Percentiles rank a stretch among this genome's conserved stretches.
These are phyloP conservation scores for Brenthis daphne DNA, from an alignment of 2,888 invertebrate species.

Conservation along the genomic window DNA sequence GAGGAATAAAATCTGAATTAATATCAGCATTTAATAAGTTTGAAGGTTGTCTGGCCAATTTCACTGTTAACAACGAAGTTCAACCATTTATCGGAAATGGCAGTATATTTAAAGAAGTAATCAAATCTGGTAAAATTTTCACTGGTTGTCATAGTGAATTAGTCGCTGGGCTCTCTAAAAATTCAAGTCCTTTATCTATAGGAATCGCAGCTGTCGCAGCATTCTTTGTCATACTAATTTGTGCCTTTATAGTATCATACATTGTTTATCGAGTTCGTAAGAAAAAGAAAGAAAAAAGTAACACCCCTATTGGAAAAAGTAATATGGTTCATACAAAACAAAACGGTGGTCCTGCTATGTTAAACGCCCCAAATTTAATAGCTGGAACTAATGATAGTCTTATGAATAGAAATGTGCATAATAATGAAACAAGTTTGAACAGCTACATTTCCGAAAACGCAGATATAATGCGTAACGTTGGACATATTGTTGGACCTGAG, in stretches of 20 bases:
- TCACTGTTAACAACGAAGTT: slow-evolving; percentile 93
- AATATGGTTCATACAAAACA: slow-evolving; percentile 90
- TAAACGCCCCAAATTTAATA: slow-evolving; percentile 86
- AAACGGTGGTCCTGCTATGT: slow-evolving; percentile 86
- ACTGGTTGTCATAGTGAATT: slow-evolving; percentile 89
- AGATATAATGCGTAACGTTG: slow-evolving; percentile 88
- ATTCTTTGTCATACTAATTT: slow-evolving; percentile 94
- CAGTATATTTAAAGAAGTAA: slow-evolving; percentile 87
- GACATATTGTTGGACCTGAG: slow-evolving; percentile 92
- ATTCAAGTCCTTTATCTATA: slow-evolving; percentile 93
- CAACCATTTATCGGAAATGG: slow-evolving; percentile 95
- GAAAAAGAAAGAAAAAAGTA: slow-evolving; percentile 92
- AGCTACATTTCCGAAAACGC: slow-evolving; percentile 88
- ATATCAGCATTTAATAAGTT: slow-evolving; percentile 85
- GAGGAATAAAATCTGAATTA: slow-evolving; percentile 86
- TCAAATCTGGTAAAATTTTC: slow-evolving; percentile 87
- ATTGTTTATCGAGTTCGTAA: slow-evolving; percentile 94
- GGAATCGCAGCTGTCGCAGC: slow-evolving; percentile 96
- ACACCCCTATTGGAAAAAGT: slow-evolving; percentile 83
- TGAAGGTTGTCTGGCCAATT: slow-evolving; percentile 94
- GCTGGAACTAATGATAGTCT: slow-evolving; percentile 86
- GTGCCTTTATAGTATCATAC: slow-evolving; percentile 94
- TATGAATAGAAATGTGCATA: slow-evolving; percentile 86
- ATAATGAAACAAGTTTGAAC: slow-evolving; percentile 86
- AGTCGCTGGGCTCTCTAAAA: slow-evolving; percentile 88